Evolutionary conservation across 2,113 vertebrate species (phyloP).

Genomic region (Lucifuga dentata): DNA sequence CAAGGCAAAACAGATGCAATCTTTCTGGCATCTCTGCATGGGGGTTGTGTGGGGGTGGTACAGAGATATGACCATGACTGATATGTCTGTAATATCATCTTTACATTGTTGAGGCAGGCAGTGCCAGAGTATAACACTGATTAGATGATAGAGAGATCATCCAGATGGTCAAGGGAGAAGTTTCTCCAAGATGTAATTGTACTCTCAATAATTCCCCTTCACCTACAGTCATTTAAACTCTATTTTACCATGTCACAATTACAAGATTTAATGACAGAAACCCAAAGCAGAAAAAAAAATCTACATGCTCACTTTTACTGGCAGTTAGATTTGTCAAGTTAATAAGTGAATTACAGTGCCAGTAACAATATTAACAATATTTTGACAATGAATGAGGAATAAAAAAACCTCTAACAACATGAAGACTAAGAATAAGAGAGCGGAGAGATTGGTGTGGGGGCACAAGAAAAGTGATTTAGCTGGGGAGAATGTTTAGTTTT

Average conservation of each 20-base stretch:
- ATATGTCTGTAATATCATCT: constrained; percentile 58
- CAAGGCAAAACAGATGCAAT: constrained; percentile 19
- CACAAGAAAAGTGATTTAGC: constrained; percentile 48
- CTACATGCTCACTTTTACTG: constrained; percentile 20
- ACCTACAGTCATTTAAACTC: constrained; percentile 27
- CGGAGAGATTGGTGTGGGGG: neutral
- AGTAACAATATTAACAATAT: constrained; percentile 32
- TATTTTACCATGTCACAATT: constrained; percentile 13
- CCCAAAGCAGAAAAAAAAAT: constrained; percentile 1
- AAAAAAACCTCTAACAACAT: constrained; percentile 7
- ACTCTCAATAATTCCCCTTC: constrained; percentile 31
- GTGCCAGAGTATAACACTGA: constrained; percentile 44
- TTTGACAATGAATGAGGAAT: constrained; percentile 4
- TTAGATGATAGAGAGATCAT: constrained; percentile 48
- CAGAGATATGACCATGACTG: constrained; percentile 48
- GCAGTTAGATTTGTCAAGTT: constrained; percentile 34
- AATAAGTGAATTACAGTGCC: constrained; percentile 43
- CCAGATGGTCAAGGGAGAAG: constrained; percentile 29
- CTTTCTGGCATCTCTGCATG: constrained; percentile 10
- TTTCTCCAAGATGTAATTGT: constrained; percentile 43
- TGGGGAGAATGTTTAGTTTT: constrained; percentile 69
- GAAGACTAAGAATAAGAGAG: constrained; percentile 11
- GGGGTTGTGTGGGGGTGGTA: constrained; percentile 9
- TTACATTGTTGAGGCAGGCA: constrained; percentile 57
- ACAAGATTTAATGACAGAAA: constrained; percentile 28